Conservation (phyloP, 2,888 invertebrate genomes). For the Cosmorhoe ocellata region DNA sequence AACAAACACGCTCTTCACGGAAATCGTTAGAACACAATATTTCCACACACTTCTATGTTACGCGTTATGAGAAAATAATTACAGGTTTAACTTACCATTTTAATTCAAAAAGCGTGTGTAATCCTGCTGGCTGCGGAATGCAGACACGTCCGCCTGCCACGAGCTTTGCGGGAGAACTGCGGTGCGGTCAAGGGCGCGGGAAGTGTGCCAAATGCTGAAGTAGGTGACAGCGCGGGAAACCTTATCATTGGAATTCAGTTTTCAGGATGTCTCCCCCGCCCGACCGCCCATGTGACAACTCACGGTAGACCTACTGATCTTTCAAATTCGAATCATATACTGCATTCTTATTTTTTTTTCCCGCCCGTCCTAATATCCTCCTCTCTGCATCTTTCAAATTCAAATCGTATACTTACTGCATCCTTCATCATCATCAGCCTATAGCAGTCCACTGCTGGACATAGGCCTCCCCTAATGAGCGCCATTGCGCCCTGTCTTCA, state of each 20-base stretch:
- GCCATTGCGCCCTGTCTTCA: no score
- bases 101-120: slow-evolving; percentile 51
- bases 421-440: no score
- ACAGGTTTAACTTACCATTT: slow-evolving; percentile 63
- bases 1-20: background rate
- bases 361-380: no score
- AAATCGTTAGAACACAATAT: background rate
- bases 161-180: slow-evolving; percentile 68
- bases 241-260: slow-evolving; percentile 24
- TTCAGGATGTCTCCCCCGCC: background rate
- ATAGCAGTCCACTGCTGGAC: no score
- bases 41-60: background rate
- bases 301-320: no score
- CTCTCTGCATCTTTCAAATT: no score
- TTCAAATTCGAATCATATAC: no score
- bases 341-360: no score
- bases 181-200: slow-evolving; percentile 74
- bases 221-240: slow-evolving; percentile 69
- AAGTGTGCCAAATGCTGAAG: slow-evolving; percentile 63
- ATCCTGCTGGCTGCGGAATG: slow-evolving; percentile 29
- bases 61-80: background rate
- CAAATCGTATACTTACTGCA: no score
- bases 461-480: no score
- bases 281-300: no score
- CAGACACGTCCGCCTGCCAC: slow-evolving; percentile 45